phyloP scores from a whole-genome alignment of 2,888 invertebrate genomes.

The Catocala sponsa region DNA sequence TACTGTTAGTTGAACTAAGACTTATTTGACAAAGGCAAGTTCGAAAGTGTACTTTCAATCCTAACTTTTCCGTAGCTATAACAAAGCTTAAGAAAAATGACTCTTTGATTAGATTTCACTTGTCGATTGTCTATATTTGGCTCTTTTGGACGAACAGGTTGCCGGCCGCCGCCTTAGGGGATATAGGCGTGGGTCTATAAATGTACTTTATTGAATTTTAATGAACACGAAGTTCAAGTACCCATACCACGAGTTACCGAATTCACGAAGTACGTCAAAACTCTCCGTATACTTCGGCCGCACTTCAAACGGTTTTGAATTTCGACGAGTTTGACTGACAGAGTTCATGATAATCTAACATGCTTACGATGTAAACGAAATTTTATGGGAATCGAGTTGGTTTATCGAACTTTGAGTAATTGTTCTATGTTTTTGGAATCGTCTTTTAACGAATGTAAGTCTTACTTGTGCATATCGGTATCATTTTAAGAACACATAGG shows the following conservation, averaged over 20 bases:
- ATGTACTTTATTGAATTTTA: conserved; percentile 67
- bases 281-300: conserved; percentile 46
- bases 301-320: conserved; percentile 57
- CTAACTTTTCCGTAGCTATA: too few relatives aligned
- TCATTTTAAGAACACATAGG: too few relatives aligned
- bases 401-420: background rate
- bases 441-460: background rate
- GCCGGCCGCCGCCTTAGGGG: too few relatives aligned
- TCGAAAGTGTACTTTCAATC: too few relatives aligned
- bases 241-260: conserved; percentile 51
- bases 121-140: too few relatives aligned
- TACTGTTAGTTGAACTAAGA: too few relatives aligned
- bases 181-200: too few relatives aligned
- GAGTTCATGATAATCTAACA: conserved; percentile 63
- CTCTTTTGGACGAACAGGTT: too few relatives aligned
- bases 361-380: conserved; percentile 61
- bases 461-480: too few relatives aligned
- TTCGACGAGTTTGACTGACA: conserved; percentile 59
- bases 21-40: too few relatives aligned
- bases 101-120: too few relatives aligned
- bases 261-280: conserved; percentile 59
- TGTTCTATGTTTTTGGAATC: conserved; percentile 1
- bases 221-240: conserved; percentile 70
- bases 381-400: conserved; percentile 52
- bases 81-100: too few relatives aligned